phyloP scores from a whole-genome alignment of 1,140 invertebrate species.

The Harpegnathos saltator region DNA sequence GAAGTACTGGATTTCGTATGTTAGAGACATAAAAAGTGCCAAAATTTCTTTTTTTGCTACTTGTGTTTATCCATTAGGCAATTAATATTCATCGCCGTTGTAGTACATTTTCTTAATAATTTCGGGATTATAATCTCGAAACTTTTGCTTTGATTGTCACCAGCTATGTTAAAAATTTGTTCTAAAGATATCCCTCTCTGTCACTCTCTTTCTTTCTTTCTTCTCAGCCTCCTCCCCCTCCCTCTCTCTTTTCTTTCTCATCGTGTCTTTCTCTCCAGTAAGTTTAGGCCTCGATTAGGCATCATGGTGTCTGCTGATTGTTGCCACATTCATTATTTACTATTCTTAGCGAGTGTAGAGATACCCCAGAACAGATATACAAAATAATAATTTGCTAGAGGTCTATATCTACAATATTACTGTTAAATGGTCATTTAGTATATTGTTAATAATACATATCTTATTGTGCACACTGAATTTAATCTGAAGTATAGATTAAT shows the following conservation, averaged over 20 bases:
- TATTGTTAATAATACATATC: too few relatives aligned
- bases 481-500: too few relatives aligned
- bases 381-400: too few relatives aligned
- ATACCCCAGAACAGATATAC: not conserved
- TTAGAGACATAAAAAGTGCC: slow-evolving; percentile 27
- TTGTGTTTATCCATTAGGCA: not conserved
- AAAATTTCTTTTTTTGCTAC: slow-evolving; percentile 15
- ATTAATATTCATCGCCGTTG: not conserved
- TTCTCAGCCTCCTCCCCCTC: too few relatives aligned
- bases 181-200: not conserved
- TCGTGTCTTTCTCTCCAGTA: not conserved
- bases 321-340: slow-evolving; percentile 11
- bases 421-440: too few relatives aligned
- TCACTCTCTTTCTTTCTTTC: too few relatives aligned
- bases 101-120: slow-evolving; percentile 6
- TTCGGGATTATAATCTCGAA: not conserved
- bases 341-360: not conserved
- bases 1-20: too few relatives aligned
- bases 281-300: slow-evolving; percentile 50
- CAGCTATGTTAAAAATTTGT: slow-evolving; percentile 38
- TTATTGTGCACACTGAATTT: too few relatives aligned
- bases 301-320: slow-evolving; percentile 4
- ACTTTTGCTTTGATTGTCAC: slow-evolving; percentile 49
- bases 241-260: too few relatives aligned
- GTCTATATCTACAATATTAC: too few relatives aligned